phyloP scores from a whole-genome alignment of 2,797 vertebrate species.

The Pipistrellus pygmaeus region DNA sequence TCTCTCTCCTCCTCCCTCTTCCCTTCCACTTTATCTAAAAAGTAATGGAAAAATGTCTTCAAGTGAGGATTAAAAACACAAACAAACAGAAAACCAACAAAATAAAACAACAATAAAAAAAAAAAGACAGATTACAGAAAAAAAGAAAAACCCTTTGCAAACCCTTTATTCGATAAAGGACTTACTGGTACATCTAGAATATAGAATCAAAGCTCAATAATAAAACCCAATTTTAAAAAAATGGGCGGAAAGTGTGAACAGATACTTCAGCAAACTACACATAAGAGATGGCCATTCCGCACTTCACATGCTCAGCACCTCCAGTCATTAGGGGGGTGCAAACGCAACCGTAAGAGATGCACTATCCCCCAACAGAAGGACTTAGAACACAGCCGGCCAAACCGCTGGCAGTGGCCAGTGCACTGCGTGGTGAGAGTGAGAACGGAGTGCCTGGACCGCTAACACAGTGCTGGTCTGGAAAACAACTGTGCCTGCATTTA shows the following conservation, averaged over 20 bases:
- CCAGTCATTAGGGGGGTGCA: not conserved
- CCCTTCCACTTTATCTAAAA: no score
- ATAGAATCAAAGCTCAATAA: not conserved
- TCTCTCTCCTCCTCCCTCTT: no score
- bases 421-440: not conserved
- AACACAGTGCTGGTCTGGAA: not conserved
- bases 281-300: not conserved
- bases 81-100: no score
- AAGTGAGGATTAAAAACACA: no score
- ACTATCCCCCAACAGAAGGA: not conserved
- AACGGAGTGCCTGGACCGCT: not conserved
- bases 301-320: not conserved
- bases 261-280: not conserved
- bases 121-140: not conserved
- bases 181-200: not conserved
- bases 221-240: slow-evolving; percentile 25
- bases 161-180: not conserved
- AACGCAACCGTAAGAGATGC: not conserved
- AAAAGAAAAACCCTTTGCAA: not conserved
- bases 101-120: no score
- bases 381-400: not conserved
- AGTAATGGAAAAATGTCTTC: no score
- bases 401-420: not conserved
- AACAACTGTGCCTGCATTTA: not conserved
- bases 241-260: not conserved